Evolutionary conservation across 2,797 vertebrate genomes (phyloP), one percentile per base, ranked within the genome.

Genomic region (Chelon labrosus): DNA sequence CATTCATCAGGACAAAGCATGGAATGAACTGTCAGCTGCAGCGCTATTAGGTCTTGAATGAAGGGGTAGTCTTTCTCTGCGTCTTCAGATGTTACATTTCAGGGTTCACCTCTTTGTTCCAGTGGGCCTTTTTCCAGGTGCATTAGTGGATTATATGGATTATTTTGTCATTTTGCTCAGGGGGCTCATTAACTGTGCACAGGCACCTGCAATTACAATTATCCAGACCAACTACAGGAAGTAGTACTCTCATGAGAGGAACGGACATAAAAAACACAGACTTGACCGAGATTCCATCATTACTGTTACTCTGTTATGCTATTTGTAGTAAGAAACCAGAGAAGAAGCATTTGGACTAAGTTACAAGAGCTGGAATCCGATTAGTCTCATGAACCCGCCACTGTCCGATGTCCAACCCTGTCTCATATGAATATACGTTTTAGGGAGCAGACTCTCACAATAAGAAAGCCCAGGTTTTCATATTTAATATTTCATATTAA

Each of bases 11-110:
- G 46, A 74, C 51, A 57, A 47, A 84, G 49, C 50, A 54, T 51
- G 55, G 75, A 85, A 84, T 79, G 65, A 86, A 72, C 79, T 81
- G 75, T 83, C 77, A 75, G 69, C 70, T 52, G 66, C 60, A 37
- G 70, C 35, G 73, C 42, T 66, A 59, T 78, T 76, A 67, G 56
- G 20, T 78, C 59, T 41, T 66, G 25, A 79, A 74, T 70, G 57
- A 78, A 73, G 49, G 20, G 50, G 3, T 16, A 44, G 46, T 68
- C 55, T 65, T 42, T 51, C 20, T 68, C 62, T 60, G 42, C 31
- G 27, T 58, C 58, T 76, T 65, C 11, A 66, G 52, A 61, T 47
- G 55, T 78, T 65, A n/a, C 44, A 27, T 75, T 73, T 77, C 6
- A 60, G 46, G 44, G 38, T 46, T 63, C 1, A 4, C 47, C 27